phyloP scores from a whole-genome alignment of 2,888 invertebrate species.

The Heliconius cydno region DNA sequence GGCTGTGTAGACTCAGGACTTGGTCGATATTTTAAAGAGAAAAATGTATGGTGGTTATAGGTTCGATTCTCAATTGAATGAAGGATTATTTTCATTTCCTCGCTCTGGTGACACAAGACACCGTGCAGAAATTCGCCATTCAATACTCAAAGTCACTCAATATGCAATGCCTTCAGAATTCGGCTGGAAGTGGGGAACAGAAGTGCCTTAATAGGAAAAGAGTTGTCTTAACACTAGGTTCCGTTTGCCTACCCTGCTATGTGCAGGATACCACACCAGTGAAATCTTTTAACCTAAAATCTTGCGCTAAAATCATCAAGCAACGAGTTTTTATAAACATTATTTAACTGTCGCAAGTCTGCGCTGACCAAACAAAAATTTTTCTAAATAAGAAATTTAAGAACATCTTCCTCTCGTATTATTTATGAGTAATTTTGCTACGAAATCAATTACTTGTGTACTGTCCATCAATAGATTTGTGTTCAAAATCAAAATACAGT shows the following conservation, averaged over 20 bases:
- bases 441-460: conserved; percentile 18
- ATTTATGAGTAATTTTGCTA: conserved; percentile 34
- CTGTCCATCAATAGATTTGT: conserved; percentile 16
- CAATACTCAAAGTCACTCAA: not conserved
- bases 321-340: not conserved
- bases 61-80: not conserved
- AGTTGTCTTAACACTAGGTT: not conserved
- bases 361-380: not conserved
- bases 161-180: not conserved
- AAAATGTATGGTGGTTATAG: not conserved
- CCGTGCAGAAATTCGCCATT: no score
- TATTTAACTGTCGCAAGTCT: conserved; percentile 10
- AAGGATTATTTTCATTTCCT: not conserved
- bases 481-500: not conserved
- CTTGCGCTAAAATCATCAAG: no score
- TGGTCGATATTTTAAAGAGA: not conserved
- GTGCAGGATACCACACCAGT: not conserved
- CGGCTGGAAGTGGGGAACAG: no score
- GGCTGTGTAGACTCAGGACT: conserved; percentile 23
- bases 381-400: conserved; percentile 34
- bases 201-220: no score
- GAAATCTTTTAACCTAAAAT: no score
- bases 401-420: conserved; percentile 18
- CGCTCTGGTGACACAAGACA: not conserved
- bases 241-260: not conserved